Percentiles rank a stretch among this genome's conserved stretches.
These are phyloP conservation scores for Daubentonia madagascariensis DNA, from an alignment of 2,113 vertebrate genomes.

Conservation along the genomic window DNA sequence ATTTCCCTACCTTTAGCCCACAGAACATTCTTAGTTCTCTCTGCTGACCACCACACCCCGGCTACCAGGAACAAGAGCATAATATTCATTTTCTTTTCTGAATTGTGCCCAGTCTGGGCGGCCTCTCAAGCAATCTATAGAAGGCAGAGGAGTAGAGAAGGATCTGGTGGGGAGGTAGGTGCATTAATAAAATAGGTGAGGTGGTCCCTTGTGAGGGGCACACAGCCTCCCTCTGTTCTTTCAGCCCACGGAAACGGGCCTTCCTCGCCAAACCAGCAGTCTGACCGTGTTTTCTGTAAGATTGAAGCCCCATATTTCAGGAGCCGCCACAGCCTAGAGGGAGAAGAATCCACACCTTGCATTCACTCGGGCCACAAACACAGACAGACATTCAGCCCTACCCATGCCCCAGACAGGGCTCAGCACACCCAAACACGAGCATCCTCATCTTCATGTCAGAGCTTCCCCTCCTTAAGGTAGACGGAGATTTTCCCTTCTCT, in stretches of 20 bases:
- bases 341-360: not conserved
- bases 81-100: not conserved
- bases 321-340: not conserved
- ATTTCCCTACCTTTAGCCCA: not conserved
- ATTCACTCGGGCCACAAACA: not conserved
- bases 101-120: not conserved
- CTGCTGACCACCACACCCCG: not conserved
- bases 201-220: not conserved
- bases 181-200: not conserved
- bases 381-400: not conserved
- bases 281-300: not conserved
- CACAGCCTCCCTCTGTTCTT: not conserved
- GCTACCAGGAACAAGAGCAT: not conserved
- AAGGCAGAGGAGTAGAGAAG: not conserved
- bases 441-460: not conserved
- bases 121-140: not conserved
- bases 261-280: not conserved
- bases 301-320: not conserved
- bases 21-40: not conserved
- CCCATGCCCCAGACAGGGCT: not conserved
- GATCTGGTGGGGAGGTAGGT: not conserved
- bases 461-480: not conserved
- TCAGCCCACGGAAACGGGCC: not conserved
- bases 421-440: not conserved
- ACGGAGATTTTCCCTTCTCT: not conserved